Conservation (phyloP, 2,888 invertebrate species). For the Antitype chi region DNA sequence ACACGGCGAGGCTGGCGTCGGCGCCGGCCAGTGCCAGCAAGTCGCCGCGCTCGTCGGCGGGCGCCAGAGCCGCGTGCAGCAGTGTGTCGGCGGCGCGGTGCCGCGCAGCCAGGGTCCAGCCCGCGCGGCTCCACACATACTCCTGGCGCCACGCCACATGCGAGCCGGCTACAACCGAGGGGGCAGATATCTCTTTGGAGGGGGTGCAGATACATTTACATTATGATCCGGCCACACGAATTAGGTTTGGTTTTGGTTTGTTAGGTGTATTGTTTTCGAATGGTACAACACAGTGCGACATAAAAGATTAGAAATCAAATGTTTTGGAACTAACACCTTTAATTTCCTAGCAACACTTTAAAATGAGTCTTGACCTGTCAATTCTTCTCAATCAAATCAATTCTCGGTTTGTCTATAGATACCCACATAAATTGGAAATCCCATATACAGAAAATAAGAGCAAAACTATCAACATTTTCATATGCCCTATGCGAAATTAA, state of each 20-base stretch:
- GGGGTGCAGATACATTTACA: neutral
- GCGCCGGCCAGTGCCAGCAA: slow-evolving; percentile 73
- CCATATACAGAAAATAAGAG: no score
- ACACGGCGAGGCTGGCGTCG: slow-evolving; percentile 63
- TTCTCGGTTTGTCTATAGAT: no score
- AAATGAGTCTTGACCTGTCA: no score
- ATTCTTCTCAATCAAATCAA: no score
- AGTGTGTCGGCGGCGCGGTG: slow-evolving; percentile 61
- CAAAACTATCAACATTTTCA: no score
- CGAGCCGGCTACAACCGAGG: slow-evolving; percentile 1
- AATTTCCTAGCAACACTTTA: no score
- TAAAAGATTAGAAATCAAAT: no score
- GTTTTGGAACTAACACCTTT: no score
- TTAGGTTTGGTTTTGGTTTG: neutral
- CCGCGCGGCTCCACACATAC: slow-evolving; percentile 68
- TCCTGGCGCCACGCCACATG: slow-evolving; percentile 75
- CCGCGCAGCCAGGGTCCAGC: slow-evolving; percentile 64
- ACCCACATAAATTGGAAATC: no score
- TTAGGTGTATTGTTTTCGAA: no score
- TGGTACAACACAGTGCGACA: no score
- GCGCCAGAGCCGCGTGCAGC: slow-evolving; percentile 66
- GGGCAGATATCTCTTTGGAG: neutral
- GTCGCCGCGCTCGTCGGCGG: slow-evolving; percentile 23
- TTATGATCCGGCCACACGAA: neutral
- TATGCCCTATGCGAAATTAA: no score